A percentile compares a stretch with the other conserved stretches of the same genome.
These are phyloP conservation scores for Drosophila meridionalis DNA, from an alignment of 2,888 invertebrate species.

Conservation along the genomic window DNA sequence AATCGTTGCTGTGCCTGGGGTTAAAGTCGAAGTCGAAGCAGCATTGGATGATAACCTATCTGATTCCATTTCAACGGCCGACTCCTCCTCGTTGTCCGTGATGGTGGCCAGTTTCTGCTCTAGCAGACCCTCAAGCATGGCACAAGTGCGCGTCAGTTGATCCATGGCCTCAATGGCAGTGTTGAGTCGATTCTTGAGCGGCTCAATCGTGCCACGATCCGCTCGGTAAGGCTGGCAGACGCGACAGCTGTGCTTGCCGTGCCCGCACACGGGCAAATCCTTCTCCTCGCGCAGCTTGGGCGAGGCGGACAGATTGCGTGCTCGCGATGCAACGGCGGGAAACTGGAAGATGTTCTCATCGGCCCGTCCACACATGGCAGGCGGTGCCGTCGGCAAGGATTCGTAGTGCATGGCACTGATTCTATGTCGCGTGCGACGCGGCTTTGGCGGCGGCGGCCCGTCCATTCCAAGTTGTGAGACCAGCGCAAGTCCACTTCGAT, in stretches of 20 bases:
- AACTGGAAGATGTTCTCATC: slow-evolving; percentile 79
- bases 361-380: slow-evolving; percentile 70
- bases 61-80: slow-evolving; percentile 5
- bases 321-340: slow-evolving; percentile 72
- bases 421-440: slow-evolving; percentile 61
- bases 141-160: slow-evolving; percentile 91
- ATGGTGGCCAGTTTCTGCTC: slow-evolving; percentile 86
- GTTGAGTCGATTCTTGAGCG: slow-evolving; percentile 86
- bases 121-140: slow-evolving; percentile 88
- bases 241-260: slow-evolving; percentile 72
- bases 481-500: slow-evolving; percentile 20
- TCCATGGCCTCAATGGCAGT: slow-evolving; percentile 88
- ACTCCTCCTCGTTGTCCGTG: slow-evolving; percentile 60
- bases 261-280: slow-evolving; percentile 67
- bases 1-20: not conserved
- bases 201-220: slow-evolving; percentile 83
- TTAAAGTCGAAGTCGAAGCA: not conserved
- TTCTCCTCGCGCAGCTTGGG: slow-evolving; percentile 72
- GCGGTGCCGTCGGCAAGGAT: slow-evolving; percentile 78
- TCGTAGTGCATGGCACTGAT: slow-evolving; percentile 63
- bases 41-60: slow-evolving; percentile 2
- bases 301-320: slow-evolving; percentile 72
- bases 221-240: slow-evolving; percentile 78
- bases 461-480: slow-evolving; percentile 44
- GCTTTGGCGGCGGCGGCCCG: slow-evolving; percentile 62